Evolutionary conservation across 2,113 vertebrate species (phyloP).

Genomic region (Strigops habroptila): DNA sequence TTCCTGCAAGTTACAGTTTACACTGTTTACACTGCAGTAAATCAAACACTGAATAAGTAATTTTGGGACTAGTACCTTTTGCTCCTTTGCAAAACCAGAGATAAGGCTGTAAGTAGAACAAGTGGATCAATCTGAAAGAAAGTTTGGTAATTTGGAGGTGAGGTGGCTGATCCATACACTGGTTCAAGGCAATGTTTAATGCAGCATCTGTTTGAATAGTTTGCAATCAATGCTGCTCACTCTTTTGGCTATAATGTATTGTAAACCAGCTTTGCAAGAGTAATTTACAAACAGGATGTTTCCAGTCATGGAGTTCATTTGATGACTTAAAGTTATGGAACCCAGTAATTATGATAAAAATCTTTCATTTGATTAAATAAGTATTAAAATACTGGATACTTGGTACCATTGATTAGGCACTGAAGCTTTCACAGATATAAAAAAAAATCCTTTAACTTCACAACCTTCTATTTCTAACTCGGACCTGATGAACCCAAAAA

Average conservation of each 20-base stretch:
- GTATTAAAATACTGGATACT: not conserved
- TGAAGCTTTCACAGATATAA: not conserved
- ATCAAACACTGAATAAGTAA: not conserved
- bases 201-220: not conserved
- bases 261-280: slow-evolving; percentile 4
- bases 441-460: not conserved
- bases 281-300: slow-evolving; percentile 6
- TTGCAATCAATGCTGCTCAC: not conserved
- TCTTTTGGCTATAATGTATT: not conserved
- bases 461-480: not conserved
- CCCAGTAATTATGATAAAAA: not conserved
- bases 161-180: not conserved
- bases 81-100: not conserved
- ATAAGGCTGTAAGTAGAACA: not conserved
- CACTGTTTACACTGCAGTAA: not conserved
- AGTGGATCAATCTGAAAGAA: not conserved
- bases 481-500: not conserved
- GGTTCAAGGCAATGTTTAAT: not conserved
- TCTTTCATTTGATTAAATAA: slow-evolving; percentile 1
- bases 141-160: not conserved
- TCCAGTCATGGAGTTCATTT: slow-evolving; percentile 17
- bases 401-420: not conserved
- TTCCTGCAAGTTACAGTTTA: not conserved
- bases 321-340: slow-evolving; percentile 16
- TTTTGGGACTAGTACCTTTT: not conserved